Percentiles rank a stretch among this genome's conserved stretches.
phyloP scores from a whole-genome alignment of 2,888 invertebrate genomes.

The Portevinia maculata region DNA sequence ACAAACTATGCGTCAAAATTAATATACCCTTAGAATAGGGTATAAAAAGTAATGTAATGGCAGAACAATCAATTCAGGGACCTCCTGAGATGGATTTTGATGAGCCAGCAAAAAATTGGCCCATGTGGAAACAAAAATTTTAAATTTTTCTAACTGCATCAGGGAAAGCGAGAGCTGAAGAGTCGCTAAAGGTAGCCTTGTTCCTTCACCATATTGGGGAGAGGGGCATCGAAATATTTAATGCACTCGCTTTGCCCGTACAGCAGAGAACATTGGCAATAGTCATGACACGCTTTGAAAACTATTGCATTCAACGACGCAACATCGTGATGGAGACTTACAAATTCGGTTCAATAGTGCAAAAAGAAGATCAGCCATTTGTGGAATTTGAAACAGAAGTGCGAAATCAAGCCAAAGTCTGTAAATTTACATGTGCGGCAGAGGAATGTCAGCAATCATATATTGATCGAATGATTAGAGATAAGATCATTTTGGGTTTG shows the following conservation, averaged over 20 bases:
- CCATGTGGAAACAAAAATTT: no score
- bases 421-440: conserved; percentile 33
- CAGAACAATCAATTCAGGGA: no score
- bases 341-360: conserved; percentile 38
- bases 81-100: no score
- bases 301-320: conserved; percentile 34
- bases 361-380: conserved; percentile 46
- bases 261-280: conserved; percentile 13
- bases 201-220: conserved; percentile 49
- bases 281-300: conserved; percentile 44
- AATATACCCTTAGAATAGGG: no score
- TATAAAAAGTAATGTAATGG: no score
- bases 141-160: conserved; percentile 43
- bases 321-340: no score
- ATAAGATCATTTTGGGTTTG: conserved; percentile 37
- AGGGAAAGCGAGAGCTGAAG: conserved; percentile 29
- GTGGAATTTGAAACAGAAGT: no score
- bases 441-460: conserved; percentile 27
- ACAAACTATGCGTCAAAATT: no score
- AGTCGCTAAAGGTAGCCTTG: conserved; percentile 31
- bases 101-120: no score
- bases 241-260: conserved; percentile 25
- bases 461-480: no score
- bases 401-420: no score
- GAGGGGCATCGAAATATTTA: no score